Base-by-base conservation (phyloP, 2,797 vertebrate species). In the Valencia hispanica region DNA sequence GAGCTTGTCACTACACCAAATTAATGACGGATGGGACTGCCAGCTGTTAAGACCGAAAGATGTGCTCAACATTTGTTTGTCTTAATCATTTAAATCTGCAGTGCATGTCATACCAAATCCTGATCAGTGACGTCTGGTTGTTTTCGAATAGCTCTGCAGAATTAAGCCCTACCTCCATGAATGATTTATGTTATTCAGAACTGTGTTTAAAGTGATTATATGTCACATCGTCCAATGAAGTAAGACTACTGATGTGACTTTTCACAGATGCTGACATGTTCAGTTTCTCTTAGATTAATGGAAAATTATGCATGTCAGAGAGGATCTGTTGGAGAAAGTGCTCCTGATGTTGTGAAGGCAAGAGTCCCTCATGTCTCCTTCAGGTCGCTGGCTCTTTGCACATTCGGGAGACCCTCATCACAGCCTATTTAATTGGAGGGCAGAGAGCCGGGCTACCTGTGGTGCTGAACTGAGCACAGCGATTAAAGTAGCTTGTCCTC, bases 381-480 rank as follows among this genome's bases (percentile, higher is more conserved):
- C 43, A 75, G 77, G 85, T 75, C 75, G 50, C 61, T 78, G 61
- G 79, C 72, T 34, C 75, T 66, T 32, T 74, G 53, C 75, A 84
- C 87, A 82, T 77, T 25, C 0, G 78, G 83, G 79, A 86, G 71
- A 87, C 71, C 79, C 71, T 74, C 61, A 34, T 86, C 84, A 84
- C 81, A 87, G 82, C 84, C 79, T 70, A 87, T 91, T 91, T 89
- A 84, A 88, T 69, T 79, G 68, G 85, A 84, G 81, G 78, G 75
- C 73, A 77, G 77, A 70, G 55, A 45, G 72, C 51, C 79, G 41
- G 34, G 78, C 68, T 84, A 76, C 84, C 84, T 86, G 70, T 34
- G 74, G 75, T 82, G 79, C 66, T 83, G 70, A 34, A 72, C 75
- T 82, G 70, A 75, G 53, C 69, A 57, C 55, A 59, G 84, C 81